Percentiles rank a stretch among this genome's conserved stretches.
These are phyloP conservation scores for Diplolepis rosae DNA, from an alignment of 2,888 invertebrate genomes.

Conservation along the genomic window DNA sequence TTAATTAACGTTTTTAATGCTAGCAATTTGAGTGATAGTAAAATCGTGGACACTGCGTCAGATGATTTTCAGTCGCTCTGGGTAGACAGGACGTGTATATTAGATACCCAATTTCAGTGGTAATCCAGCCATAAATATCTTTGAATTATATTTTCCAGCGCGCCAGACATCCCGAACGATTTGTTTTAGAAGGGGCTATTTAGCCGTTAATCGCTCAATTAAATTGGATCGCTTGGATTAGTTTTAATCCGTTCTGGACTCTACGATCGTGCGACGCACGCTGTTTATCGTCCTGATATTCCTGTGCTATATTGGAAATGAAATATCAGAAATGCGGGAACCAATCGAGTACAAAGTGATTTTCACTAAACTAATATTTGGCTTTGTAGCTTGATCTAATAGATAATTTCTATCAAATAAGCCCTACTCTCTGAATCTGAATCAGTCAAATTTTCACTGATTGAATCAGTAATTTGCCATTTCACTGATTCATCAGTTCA, in stretches of 20 bases:
- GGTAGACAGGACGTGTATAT: slow-evolving; percentile 66
- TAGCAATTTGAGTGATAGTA: neutral
- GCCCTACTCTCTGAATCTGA: no score
- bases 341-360: slow-evolving; percentile 11
- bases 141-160: slow-evolving; percentile 72
- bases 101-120: slow-evolving; percentile 70
- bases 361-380: slow-evolving; percentile 13
- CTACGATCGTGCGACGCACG: slow-evolving; percentile 38
- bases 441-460: no score
- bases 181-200: slow-evolving; percentile 63
- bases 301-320: neutral
- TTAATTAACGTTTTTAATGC: neutral
- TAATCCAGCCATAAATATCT: slow-evolving; percentile 72
- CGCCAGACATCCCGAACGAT: slow-evolving; percentile 60
- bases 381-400: neutral
- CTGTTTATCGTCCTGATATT: slow-evolving; percentile 37
- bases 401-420: neutral
- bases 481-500: no score
- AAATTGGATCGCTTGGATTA: slow-evolving; percentile 71
- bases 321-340: neutral
- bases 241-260: slow-evolving; percentile 65
- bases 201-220: slow-evolving; percentile 74
- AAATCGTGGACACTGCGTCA: slow-evolving; percentile 50
- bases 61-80: slow-evolving; percentile 58
- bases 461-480: no score